phyloP scores from a whole-genome alignment of 2,797 vertebrate genomes.

The Mus spretus region DNA sequence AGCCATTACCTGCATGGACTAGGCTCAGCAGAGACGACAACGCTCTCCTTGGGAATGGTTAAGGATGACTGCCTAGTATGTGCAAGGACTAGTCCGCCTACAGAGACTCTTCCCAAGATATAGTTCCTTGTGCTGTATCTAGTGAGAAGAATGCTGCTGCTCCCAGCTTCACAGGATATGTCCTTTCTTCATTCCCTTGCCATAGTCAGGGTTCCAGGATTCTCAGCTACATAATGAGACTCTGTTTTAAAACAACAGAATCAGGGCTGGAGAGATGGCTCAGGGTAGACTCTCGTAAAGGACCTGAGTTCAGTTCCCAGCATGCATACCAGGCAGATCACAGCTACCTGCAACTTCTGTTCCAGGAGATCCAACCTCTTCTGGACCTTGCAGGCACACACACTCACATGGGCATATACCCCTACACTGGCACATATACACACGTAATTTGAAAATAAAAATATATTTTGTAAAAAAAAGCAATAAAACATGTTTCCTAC shows the following conservation, averaged over 20 bases:
- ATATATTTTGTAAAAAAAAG: not conserved
- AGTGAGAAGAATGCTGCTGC: not conserved
- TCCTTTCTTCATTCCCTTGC: not conserved
- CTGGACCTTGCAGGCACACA: not conserved
- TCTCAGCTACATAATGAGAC: not conserved
- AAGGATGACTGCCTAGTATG: not conserved
- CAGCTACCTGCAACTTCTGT: not conserved
- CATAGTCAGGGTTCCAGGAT: not conserved
- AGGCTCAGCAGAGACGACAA: not conserved
- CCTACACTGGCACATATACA: not conserved
- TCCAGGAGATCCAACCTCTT: not conserved
- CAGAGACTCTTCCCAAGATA: too few relatives aligned
- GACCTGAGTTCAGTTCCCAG: not conserved
- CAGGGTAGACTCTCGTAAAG: not conserved
- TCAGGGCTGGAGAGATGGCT: not conserved
- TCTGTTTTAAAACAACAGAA: not conserved
- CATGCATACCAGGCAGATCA: not conserved
- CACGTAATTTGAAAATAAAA: not conserved
- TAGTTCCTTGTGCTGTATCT: not conserved
- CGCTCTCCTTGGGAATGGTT: not conserved
- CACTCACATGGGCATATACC: not conserved
- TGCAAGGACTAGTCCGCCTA: not conserved
- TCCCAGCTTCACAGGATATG: not conserved
- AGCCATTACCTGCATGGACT: too few relatives aligned
- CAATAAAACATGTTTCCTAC: not conserved